Conservation (phyloP, 2,113 vertebrate species). For the Rhinogobius similis region DNA sequence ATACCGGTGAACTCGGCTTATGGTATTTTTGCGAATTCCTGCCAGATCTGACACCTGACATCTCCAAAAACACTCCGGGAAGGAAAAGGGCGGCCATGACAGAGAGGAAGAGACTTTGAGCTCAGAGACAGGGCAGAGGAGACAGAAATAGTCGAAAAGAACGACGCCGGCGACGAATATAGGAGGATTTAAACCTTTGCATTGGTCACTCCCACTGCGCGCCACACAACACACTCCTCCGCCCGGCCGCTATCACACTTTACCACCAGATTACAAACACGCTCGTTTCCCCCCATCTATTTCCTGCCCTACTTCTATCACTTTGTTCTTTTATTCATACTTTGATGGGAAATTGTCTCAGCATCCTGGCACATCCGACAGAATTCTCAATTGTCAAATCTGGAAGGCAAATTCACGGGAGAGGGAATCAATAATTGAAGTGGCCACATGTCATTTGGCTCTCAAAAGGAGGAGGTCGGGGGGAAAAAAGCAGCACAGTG, state of each 20-base stretch:
- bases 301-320: constrained; percentile 22
- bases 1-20: background rate
- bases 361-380: constrained; percentile 35
- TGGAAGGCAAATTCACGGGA: constrained; percentile 20
- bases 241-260: constrained; percentile 20
- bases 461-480: constrained; percentile 21
- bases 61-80: constrained; percentile 19
- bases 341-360: constrained; percentile 18
- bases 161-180: constrained; percentile 26
- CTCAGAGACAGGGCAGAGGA: constrained; percentile 27
- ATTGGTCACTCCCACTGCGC: constrained; percentile 29
- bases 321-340: constrained; percentile 63
- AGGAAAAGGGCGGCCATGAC: constrained; percentile 13
- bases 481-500: background rate
- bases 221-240: constrained; percentile 22
- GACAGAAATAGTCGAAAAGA: constrained; percentile 24
- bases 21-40: constrained; percentile 11
- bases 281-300: constrained; percentile 21
- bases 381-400: constrained; percentile 38
- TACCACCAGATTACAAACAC: constrained; percentile 31
- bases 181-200: constrained; percentile 36
- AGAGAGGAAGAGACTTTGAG: constrained; percentile 13
- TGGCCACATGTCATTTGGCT: constrained; percentile 31
- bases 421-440: constrained; percentile 55
- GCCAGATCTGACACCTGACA: constrained; percentile 40